Base-by-base conservation (phyloP, 2,797 vertebrate species). In the Bradypodion pumilum region DNA sequence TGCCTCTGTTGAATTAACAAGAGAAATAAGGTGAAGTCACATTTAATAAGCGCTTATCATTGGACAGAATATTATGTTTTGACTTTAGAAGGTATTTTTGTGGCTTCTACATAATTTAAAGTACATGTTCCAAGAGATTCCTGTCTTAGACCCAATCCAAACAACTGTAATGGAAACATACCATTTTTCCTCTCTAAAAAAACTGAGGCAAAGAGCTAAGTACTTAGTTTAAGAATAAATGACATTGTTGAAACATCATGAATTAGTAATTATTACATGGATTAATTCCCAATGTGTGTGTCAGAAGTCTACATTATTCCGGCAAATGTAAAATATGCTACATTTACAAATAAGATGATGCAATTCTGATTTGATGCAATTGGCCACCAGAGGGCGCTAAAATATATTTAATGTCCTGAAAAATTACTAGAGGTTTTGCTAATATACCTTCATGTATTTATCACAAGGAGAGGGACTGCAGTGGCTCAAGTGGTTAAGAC, bases 321-420 rank as follows among this genome's bases (percentile, higher is more conserved):
- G 66, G 4, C 10, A 27, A 27, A 23, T 59, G 16, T 80, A 21
- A 59, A 60, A 40, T 49, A 40, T 13, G 5, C 35, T 37, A 59
- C 32, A 37, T 40, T 32, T 2, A 21, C 21, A 60, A 40, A 60
- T 60, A 60, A 4, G 1, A 59, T 29, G 6, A 29, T 29, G 5
- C 0, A 37, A 16, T 3, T 35, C 9, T 21, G 35, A 19, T 62
- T 32, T 74, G 62, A 63, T 40, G 1, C 23, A 81, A 81, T 2
- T 44, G 29, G 37, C 92, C 92, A 87, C 78, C 27, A 92, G 92
- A 88, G 90, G 91, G 92, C 80, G 92, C 89, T 83, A 46, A 65
- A 85, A 62, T 35, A 88, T 40, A 83, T 3, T 16, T 27, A 86
- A 85, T 7, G 1, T 0, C 78, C 2, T 6, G 77, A 80, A 78